Base-by-base conservation (phyloP, 2,888 invertebrate species). In the Anticlea derivata region DNA sequence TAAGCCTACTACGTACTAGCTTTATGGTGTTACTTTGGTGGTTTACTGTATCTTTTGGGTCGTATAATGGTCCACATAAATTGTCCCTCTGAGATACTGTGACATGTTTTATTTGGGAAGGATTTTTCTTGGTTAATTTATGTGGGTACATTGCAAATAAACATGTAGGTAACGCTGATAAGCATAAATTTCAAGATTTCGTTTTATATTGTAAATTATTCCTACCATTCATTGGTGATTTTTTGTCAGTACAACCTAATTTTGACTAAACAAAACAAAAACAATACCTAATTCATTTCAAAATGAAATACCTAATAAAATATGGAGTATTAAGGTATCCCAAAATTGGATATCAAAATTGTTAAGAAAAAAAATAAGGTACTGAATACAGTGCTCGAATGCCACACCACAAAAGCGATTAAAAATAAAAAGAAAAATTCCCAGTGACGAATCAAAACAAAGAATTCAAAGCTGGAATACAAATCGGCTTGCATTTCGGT, bases 401-500 rank as follows among this genome's bases (percentile, higher is more conserved):
- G 22, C 39, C 38, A 35, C 37, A 53, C 24, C 27, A 46, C 30
- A 10, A 60, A 55, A 37, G 31, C 38, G 10, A 26, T 26, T 44
- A 22, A 50, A 33, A 40, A 33, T 13, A 45, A 53, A 56, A 55
- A 57, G 45, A 40, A 63, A 58, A 61, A 68, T 62, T 64, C 65
- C 49, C 58, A 54, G 61, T 66, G 64, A 70, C 69, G 70, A 71
- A 71, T 75, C 71, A 75, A 75, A 75, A 75, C 67, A 69, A 66
- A 65, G 69, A 68, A 69, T 73, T 72, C 63, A 68, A 66, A 45
- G 65, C 63, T 65, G 65, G 63, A 66, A 70, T 78, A 83, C 79
- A 82, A 84, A 84, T 80, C 78, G 73, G 68, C 74, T 73, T 73
- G 76, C 76, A 87, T 87, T 86, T 82, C 72, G 77, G 87, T 89